These are phyloP conservation scores for Rhyacophila evoluta DNA, from an alignment of 2,888 invertebrate genomes.

Conservation along the genomic window DNA sequence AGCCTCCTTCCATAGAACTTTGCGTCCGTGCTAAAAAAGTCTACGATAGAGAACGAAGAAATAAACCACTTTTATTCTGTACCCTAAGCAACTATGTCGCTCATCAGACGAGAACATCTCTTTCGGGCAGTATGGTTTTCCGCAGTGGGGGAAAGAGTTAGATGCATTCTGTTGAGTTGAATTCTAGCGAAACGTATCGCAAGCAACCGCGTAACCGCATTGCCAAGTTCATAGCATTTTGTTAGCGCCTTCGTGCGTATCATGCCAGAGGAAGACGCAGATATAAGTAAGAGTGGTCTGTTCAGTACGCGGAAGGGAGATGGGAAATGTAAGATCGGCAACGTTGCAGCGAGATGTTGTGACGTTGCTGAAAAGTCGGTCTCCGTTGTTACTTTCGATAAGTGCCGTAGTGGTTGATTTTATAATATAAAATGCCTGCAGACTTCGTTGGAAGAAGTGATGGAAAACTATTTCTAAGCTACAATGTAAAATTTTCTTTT, in stretches of 20 bases:
- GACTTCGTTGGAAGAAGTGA: background rate
- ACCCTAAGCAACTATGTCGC: slow-evolving; percentile 35
- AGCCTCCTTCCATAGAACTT: background rate
- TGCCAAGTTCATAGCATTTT: slow-evolving; percentile 50
- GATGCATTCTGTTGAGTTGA: background rate
- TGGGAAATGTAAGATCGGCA: background rate
- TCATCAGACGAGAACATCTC: background rate
- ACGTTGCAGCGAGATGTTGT: slow-evolving; percentile 28
- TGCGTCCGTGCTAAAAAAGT: slow-evolving; percentile 39
- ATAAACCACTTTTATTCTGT: slow-evolving; percentile 49
- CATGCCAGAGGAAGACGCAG: slow-evolving; percentile 36
- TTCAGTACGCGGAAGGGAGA: background rate
- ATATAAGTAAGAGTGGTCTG: background rate
- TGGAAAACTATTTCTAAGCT: background rate
- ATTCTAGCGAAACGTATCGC: slow-evolving; percentile 29
- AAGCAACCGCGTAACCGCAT: slow-evolving; percentile 50
- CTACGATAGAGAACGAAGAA: slow-evolving; percentile 42
- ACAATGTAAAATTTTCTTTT: too few species aligned
- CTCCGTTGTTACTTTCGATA: slow-evolving; percentile 49
- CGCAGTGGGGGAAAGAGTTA: background rate
- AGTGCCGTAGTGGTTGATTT: slow-evolving; percentile 37
- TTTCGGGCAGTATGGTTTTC: background rate
- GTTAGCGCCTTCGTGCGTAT: slow-evolving; percentile 42
- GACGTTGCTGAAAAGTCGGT: slow-evolving; percentile 44
- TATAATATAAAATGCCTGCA: background rate